Evolutionary conservation across 2,797 vertebrate species (phyloP).

Genomic region (Myotis vivesi): DNA sequence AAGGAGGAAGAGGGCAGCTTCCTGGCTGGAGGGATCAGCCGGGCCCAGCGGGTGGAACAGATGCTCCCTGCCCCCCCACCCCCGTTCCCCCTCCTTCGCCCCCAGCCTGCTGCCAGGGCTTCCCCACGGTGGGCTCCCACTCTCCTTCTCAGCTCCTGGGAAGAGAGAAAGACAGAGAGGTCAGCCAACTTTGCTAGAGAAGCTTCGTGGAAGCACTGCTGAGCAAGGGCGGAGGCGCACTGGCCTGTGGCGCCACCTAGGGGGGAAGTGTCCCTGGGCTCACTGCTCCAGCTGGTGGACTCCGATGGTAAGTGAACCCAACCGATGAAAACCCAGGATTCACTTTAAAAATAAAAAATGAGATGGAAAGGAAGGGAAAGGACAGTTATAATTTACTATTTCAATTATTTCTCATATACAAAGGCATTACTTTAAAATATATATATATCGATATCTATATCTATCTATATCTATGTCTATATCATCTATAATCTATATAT

Average conservation of each 20-base stretch:
- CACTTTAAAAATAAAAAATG: neutral
- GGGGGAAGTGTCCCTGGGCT: neutral
- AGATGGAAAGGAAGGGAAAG: neutral
- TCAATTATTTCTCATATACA: neutral
- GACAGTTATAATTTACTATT: neutral
- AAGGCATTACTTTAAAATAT: neutral
- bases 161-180: neutral
- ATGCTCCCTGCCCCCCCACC: neutral
- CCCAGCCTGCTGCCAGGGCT: too few relatives aligned
- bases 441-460: too few relatives aligned
- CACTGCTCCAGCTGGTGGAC: rapidly evolving
- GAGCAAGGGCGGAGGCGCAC: neutral
- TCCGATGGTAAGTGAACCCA: neutral
- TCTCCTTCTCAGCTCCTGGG: neutral
- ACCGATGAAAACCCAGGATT: neutral
- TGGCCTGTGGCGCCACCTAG: slow-evolving; percentile 50
- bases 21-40: neutral
- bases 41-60: neutral
- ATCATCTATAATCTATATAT: too few relatives aligned
- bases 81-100: too few relatives aligned
- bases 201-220: neutral
- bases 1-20: neutral
- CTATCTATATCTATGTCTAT: too few relatives aligned
- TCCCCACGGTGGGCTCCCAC: neutral
- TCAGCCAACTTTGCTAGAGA: neutral